A percentile compares a stretch with the other conserved stretches of the same genome.
Conservation (phyloP, 2,113 vertebrate species). For the Alethe castanea region DNA sequence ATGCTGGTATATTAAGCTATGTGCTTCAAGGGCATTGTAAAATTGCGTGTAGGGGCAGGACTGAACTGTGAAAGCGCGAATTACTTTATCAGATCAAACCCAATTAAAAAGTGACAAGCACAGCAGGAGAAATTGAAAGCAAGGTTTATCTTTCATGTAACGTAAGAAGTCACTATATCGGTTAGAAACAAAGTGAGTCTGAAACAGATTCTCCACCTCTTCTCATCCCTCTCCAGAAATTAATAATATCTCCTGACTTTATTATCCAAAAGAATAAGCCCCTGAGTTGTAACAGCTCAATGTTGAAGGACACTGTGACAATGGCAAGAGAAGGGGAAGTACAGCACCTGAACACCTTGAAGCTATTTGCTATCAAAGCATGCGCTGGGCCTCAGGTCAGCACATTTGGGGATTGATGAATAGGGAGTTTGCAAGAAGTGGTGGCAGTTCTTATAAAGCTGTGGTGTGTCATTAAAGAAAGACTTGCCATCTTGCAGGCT, state of each 20-base stretch:
- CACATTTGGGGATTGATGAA: neutral
- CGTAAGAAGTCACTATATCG: conserved; percentile 8
- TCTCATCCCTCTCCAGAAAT: neutral
- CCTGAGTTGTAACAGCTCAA: neutral
- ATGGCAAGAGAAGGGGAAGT: neutral
- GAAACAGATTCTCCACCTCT: conserved; percentile 22
- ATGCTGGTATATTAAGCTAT: conserved; percentile 56
- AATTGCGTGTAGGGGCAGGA: conserved; percentile 52
- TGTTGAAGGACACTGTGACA: neutral
- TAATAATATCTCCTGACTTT: neutral
- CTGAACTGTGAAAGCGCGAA: conserved; percentile 58
- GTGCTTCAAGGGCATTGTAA: conserved; percentile 60
- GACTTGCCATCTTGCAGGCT: neutral
- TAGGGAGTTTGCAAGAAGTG: neutral
- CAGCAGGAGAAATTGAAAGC: conserved; percentile 61
- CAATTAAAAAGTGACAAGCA: conserved; percentile 67
- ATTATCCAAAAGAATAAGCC: neutral
- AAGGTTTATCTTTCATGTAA: conserved; percentile 59
- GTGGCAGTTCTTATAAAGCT: neutral
- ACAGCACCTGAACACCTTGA: neutral
- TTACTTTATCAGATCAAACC: conserved; percentile 64
- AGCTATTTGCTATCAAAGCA: neutral
- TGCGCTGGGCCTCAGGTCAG: neutral
- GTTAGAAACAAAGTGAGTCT: conserved; percentile 56
- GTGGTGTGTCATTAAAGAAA: neutral